These are phyloP conservation scores for Merops nubicus DNA, from an alignment of 2,113 vertebrate species.

Conservation along the genomic window DNA sequence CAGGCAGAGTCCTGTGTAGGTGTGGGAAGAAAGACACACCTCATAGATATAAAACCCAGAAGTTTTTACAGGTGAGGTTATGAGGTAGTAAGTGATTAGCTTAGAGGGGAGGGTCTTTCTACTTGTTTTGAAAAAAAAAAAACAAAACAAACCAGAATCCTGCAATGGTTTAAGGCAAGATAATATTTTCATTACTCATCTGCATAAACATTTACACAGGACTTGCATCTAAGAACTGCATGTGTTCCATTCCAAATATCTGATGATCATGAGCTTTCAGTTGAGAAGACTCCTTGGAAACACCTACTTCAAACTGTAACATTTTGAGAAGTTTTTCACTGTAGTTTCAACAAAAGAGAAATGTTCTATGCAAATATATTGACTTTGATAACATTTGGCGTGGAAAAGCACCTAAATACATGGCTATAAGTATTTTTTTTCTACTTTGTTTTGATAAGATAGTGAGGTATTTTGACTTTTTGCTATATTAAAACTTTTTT, in stretches of 20 bases:
- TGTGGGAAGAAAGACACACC: conserved; percentile 45
- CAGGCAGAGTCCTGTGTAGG: conserved; percentile 23
- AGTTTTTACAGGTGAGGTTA: not conserved
- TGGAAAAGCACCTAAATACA: not conserved
- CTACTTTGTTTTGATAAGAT: not conserved
- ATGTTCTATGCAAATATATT: not conserved
- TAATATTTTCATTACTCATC: not conserved
- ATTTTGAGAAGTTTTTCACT: not conserved
- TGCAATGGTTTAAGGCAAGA: not conserved
- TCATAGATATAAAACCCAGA: not conserved
- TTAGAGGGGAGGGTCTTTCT: not conserved
- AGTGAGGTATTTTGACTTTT: not conserved
- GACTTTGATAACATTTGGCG: not conserved
- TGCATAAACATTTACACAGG: not conserved
- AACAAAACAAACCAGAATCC: fast-evolving
- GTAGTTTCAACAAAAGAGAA: not conserved
- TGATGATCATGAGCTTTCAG: not conserved
- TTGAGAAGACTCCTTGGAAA: not conserved
- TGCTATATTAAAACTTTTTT: not conserved
- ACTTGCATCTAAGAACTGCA: not conserved
- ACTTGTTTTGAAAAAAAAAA: not conserved
- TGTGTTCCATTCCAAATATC: not conserved
- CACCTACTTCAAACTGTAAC: not conserved
- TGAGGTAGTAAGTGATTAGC: not conserved
- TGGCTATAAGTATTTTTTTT: not conserved